Base-by-base conservation (phyloP, 2,113 vertebrate genomes). In the human (Homo sapiens) region DNA sequence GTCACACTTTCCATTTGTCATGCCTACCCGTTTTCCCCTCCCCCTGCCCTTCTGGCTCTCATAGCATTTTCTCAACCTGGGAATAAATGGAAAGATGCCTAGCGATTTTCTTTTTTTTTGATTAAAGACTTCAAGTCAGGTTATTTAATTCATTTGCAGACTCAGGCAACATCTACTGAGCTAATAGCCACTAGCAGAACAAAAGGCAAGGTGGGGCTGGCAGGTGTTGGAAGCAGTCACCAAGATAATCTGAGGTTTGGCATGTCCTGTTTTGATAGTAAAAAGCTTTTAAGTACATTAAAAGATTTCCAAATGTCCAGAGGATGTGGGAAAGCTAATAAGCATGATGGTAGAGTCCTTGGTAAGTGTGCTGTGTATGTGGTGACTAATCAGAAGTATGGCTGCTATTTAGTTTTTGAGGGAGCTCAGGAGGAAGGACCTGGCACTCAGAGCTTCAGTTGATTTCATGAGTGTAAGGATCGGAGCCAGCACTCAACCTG, bases 291-390 rank as follows among this genome's bases (percentile, higher is more conserved):
- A 76, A 98, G 90, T 32, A 89, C n/a, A 4, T 89, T 78, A 48
- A 86, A 95, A 82, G 52, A 76, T 88, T 83, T 48, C 43, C 50
- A 83, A 72, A 91, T 94, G 88, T 95, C 82, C 75, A 93, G 93
- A 57, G 85, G 95, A 96, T 96, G 90, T 73, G 85, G 96, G 86
- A 73, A 95, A n/a, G 76, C 81, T 94, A 93, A 87, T 94, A 79
- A 72, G 66, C 87, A n/a, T 8, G n/a, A 59, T 87, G 95, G 52
- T 23, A 52, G 96, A 94, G 40, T 61, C 1, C 45, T 89, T 89
- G 91, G 85, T 89, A 59, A 96, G 85, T 72, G 73, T 55, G 55
- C 84, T 55, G n/a, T 55, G 10, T 79, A n/a, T 52, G 81, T 61
- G 92, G 57, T 80, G 93, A 89, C 59, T 27, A 27, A 64, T 85